Evolutionary conservation across 2,888 invertebrate genomes (phyloP).

Genomic region (Fragum sueziense): DNA sequence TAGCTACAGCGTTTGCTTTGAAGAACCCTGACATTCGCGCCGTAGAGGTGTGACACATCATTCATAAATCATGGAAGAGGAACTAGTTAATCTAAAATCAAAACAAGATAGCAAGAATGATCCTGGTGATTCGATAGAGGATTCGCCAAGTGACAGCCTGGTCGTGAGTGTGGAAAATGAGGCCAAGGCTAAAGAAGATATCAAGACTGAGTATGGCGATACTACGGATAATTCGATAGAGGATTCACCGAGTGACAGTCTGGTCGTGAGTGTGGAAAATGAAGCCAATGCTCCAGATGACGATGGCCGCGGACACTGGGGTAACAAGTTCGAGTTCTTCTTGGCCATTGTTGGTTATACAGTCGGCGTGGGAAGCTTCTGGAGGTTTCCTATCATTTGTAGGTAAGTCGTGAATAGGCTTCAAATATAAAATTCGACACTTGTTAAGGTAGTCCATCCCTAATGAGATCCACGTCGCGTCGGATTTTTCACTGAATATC

Average conservation of each 20-base stretch:
- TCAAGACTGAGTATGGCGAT: not conserved
- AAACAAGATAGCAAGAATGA: not conserved
- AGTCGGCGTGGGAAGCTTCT: constrained; percentile 55
- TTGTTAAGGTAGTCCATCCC: no score
- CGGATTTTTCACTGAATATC: no score
- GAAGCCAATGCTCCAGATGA: not conserved
- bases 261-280: not conserved
- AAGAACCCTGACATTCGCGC: no score
- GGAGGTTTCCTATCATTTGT: constrained; percentile 54
- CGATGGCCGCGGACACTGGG: constrained; percentile 37
- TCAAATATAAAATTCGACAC: no score
- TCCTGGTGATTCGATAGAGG: not conserved
- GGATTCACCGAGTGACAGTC: not conserved
- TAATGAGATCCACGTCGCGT: no score
- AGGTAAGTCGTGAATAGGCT: no score
- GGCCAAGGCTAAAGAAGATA: not conserved
- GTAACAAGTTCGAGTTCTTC: constrained; percentile 49
- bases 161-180: not conserved
- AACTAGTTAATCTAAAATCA: not conserved
- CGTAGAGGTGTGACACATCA: no score
- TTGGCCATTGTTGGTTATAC: constrained; percentile 55
- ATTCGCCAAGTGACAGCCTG: not conserved
- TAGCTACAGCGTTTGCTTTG: no score
- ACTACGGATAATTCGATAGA: not conserved
- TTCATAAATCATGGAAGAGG: no score